Conservation (phyloP, 2,888 invertebrate genomes). For the Agriopis aurantiaria region DNA sequence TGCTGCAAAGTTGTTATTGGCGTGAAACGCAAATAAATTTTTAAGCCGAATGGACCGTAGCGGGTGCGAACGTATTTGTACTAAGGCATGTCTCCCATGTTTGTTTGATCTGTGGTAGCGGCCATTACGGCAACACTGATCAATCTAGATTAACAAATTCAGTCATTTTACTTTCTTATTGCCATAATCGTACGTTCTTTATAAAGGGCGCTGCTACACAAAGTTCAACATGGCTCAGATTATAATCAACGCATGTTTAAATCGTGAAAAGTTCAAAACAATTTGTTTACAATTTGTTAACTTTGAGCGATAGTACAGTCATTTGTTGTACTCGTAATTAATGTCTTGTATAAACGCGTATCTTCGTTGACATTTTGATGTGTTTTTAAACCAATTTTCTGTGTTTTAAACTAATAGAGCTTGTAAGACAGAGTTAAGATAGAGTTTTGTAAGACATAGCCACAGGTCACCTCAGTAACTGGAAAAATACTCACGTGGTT, state of each 20-base stretch:
- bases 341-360: slow-evolving; percentile 15
- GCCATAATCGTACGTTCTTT: not conserved
- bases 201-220: slow-evolving; percentile 13
- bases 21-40: too few species aligned
- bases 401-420: too few species aligned
- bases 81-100: not conserved
- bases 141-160: slow-evolving; percentile 57
- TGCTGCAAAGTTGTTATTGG: too few species aligned
- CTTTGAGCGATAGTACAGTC: not conserved
- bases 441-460: slow-evolving; percentile 17
- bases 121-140: slow-evolving; percentile 37
- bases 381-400: slow-evolving; percentile 27
- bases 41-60: too few species aligned
- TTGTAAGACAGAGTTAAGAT: too few species aligned
- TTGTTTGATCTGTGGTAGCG: not conserved
- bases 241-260: slow-evolving; percentile 20
- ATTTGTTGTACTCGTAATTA: not conserved
- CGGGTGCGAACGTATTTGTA: not conserved
- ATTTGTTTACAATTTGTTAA: slow-evolving; percentile 10
- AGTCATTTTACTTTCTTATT: slow-evolving; percentile 50
- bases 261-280: slow-evolving; percentile 14
- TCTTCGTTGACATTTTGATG: slow-evolving; percentile 37
- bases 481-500: not conserved
- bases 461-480: not conserved
- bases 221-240: slow-evolving; percentile 25